Evolutionary conservation across 1,140 invertebrate species (phyloP).

Genomic region (Leptoteleia sp.): DNA sequence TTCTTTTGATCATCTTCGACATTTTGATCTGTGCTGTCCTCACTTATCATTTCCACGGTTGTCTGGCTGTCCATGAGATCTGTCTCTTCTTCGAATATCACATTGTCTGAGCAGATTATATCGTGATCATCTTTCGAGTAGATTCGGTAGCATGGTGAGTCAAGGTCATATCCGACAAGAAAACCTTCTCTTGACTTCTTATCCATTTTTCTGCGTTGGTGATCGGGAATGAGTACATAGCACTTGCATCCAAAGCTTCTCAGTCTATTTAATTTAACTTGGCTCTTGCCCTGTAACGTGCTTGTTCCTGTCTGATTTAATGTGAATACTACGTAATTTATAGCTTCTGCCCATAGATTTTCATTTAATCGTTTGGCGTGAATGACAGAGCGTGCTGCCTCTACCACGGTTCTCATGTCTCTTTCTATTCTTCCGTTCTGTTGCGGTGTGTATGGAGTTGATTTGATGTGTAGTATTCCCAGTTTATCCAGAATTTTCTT

Average conservation of each 20-base stretch:
- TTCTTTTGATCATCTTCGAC: slow-evolving; percentile 3
- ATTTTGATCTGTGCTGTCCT: too few relatives aligned
- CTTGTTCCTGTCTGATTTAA: slow-evolving; percentile 1
- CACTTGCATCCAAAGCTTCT: not conserved
- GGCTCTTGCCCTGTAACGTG: not conserved
- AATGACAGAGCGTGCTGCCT: not conserved
- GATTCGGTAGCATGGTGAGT: not conserved
- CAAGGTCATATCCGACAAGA: not conserved
- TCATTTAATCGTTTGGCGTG: not conserved
- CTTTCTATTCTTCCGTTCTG: not conserved
- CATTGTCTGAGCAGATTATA: not conserved
- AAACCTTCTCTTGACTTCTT: not conserved
- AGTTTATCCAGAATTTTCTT: slow-evolving; percentile 45
- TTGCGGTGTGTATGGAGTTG: slow-evolving; percentile 28
- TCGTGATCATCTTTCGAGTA: not conserved
- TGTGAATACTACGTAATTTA: not conserved
- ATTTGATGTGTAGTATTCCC: slow-evolving; percentile 51
- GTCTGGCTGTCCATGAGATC: too few relatives aligned
- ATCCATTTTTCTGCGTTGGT: not conserved
- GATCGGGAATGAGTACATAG: not conserved
- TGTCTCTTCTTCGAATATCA: not conserved
- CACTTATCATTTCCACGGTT: too few relatives aligned
- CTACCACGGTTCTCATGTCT: not conserved
- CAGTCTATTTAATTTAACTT: not conserved
- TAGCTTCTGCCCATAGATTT: not conserved